Conservation (phyloP, 1,140 invertebrate genomes). For the Monomorium pharaonis region DNA sequence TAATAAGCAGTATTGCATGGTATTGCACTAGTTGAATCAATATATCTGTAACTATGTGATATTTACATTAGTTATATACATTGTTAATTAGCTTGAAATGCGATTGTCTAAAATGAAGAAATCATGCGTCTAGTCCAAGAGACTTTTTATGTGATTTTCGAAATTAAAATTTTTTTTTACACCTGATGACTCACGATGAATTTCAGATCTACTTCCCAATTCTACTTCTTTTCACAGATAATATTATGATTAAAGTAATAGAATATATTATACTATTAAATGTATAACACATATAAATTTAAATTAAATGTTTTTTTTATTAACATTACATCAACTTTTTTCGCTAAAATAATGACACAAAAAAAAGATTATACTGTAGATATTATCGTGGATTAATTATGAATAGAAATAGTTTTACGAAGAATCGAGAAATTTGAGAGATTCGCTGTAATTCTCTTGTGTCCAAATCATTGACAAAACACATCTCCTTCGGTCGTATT, state of each 20-base stretch:
- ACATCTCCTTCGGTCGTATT: slow-evolving; percentile 3
- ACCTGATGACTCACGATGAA: neutral
- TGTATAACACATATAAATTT: neutral
- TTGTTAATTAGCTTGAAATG: neutral
- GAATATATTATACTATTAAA: neutral
- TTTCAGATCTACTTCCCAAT: no score
- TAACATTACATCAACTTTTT: neutral
- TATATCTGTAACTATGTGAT: no score
- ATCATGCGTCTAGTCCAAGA: neutral
- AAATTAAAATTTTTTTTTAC: neutral
- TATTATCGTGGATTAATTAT: neutral
- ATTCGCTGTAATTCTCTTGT: neutral
- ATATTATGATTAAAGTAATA: neutral
- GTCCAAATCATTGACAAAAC: neutral
- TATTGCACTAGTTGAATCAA: no score
- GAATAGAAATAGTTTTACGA: neutral
- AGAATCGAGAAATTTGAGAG: neutral
- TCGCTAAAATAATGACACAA: neutral
- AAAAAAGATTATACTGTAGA: neutral
- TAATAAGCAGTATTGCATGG: no score
- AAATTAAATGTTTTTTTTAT: neutral
- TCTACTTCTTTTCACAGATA: neutral
- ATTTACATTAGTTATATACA: neutral
- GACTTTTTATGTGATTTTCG: neutral
- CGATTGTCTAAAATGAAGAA: neutral